A percentile compares a stretch with the other conserved stretches of the same genome.
Evolutionary conservation across 1,140 invertebrate genomes (phyloP).

Genomic region (Aphelinus certus): DNA sequence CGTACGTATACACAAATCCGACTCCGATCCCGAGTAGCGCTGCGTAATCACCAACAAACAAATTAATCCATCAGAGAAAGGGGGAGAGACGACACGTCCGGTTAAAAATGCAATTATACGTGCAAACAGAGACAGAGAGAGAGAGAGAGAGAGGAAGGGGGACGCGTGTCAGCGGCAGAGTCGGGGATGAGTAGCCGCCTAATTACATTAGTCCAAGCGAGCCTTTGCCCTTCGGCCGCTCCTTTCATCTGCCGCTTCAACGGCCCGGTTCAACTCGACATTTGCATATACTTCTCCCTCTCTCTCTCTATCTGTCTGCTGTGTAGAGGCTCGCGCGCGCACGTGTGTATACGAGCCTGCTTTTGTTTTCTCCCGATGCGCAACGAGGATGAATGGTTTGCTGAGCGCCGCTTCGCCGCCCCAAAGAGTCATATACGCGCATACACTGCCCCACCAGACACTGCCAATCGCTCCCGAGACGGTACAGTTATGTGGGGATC

Average conservation of each 20-base stretch:
- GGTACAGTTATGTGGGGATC: no score
- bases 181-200: constrained; percentile 37
- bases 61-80: constrained; percentile 26
- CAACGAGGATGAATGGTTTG: no score
- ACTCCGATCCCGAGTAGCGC: not conserved
- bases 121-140: constrained; percentile 34
- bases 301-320: not conserved
- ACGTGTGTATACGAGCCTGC: no score
- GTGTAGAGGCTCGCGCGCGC: no score
- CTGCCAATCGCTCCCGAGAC: no score
- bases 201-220: constrained; percentile 47
- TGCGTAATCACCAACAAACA: constrained; percentile 32
- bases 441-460: no score
- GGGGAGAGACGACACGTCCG: not conserved
- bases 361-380: no score
- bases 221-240: constrained; percentile 37
- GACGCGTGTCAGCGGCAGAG: not conserved
- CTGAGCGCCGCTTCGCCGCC: no score
- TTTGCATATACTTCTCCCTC: not conserved
- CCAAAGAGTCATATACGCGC: no score
- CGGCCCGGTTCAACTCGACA: constrained; percentile 11
- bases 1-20: not conserved
- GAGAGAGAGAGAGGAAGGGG: not conserved
- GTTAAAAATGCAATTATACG: constrained; percentile 41
- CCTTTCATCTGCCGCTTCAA: constrained; percentile 36